Conservation (phyloP, 2,113 vertebrate species). For the Apistogramma diplotaenia region DNA sequence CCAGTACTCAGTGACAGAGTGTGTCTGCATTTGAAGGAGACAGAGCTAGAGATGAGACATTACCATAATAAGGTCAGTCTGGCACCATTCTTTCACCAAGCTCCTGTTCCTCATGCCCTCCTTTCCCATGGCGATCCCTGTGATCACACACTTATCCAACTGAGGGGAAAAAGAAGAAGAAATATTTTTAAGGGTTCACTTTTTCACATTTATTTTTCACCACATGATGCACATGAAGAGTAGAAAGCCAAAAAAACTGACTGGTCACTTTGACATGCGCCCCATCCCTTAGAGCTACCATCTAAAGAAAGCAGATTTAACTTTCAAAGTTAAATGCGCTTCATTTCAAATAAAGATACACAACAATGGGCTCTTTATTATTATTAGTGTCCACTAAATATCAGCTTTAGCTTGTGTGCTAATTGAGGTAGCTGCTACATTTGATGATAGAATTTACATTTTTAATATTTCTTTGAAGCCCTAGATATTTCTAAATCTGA, state of each 20-base stretch:
- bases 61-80: slow-evolving; percentile 70
- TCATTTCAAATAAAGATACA: no score
- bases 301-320: no score
- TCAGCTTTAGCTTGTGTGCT: background rate
- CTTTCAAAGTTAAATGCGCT: no score
- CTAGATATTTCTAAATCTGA: background rate
- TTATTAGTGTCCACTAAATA: no score
- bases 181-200: background rate
- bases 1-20: slow-evolving; percentile 20
- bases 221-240: no score
- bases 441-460: background rate
- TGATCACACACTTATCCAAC: slow-evolving; percentile 92
- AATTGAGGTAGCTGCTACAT: background rate
- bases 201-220: background rate
- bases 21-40: slow-evolving; percentile 32
- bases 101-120: slow-evolving; percentile 87
- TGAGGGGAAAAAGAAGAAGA: slow-evolving; percentile 55
- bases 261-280: no score
- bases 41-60: slow-evolving; percentile 24
- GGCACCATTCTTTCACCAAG: slow-evolving; percentile 87
- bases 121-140: slow-evolving; percentile 82
- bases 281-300: no score
- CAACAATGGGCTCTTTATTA: no score
- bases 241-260: no score
- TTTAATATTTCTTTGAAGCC: background rate